Base-by-base conservation (phyloP, 2,888 invertebrate genomes). In the Euspilapteryx auroguttella region DNA sequence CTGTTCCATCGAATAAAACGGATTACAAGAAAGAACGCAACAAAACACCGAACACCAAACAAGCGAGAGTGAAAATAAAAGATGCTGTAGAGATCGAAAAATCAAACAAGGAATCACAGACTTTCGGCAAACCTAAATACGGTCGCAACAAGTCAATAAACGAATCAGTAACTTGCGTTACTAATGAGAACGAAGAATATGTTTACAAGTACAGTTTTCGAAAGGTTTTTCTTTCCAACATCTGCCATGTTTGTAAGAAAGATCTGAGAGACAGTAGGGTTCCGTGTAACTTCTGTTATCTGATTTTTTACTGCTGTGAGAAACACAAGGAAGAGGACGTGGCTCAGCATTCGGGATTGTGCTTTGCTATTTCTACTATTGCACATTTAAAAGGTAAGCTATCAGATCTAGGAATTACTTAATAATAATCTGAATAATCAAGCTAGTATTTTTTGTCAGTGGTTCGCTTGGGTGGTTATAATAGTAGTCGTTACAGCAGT, bases 181-280 rank as follows among this genome's bases (percentile, higher is more conserved):
- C 55, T 12, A 79, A 79, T 34, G 79, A 79, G 14, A 81, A 79
- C 21, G 79, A 81, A 30, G 79, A 79, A 30, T 68, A 82, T 26
- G 79, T 84, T 27, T 82, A 84, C 41, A 79, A 83, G 35, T 82
- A 84, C 35, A 81, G 78, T 42, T 85, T 85, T 29, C 71, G 86
- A 7, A 79, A 79, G 44, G 81, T 84, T 9, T 86, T 81, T 45
- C 56, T 81, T 17, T 75, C 79, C 23, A 81, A 79, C 34, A 56
- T 79, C 4, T 86, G 86, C 33, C 69, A 76, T 27, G 47, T 73
- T 27, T 79, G 79, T 37, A 75, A 76, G 35, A 64, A 59, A 14
- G 54, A 57, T 15, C 39, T 77, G 32, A 46, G 38, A 22, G 45
- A 55, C 2, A 31, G 40, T 1, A 47, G 64, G 32, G 47, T 71